Evolutionary conservation across 2,888 invertebrate genomes (phyloP).

Genomic region (Zygothrica quintamaculata): DNA sequence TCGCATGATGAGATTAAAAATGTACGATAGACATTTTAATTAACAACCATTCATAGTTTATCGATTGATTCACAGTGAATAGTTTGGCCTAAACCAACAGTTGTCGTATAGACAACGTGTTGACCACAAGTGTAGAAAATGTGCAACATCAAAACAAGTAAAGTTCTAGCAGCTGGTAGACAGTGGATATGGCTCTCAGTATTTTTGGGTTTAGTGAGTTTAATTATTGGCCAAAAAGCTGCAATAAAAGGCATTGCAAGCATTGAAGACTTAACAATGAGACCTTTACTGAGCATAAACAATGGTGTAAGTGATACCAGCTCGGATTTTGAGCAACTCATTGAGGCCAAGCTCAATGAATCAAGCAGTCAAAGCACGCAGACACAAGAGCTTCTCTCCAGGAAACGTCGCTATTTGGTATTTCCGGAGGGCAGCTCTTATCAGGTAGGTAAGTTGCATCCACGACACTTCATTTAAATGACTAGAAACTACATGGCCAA

Average conservation of each 20-base stretch:
- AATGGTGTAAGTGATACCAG: conserved; percentile 22
- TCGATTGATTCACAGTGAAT: conserved; percentile 9
- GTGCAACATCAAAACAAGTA: conserved; percentile 40
- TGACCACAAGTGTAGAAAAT: conserved; percentile 58
- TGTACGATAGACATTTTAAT: too few species aligned
- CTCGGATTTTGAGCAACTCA: conserved; percentile 55
- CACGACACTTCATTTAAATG: not conserved
- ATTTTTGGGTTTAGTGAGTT: too few species aligned
- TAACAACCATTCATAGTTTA: too few species aligned
- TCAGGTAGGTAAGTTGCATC: conserved; percentile 79
- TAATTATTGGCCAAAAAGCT: conserved; percentile 10
- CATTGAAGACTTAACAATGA: conserved; percentile 39
- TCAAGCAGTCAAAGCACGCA: conserved; percentile 41
- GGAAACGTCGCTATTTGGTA: conserved; percentile 85
- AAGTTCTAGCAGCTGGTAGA: too few species aligned
- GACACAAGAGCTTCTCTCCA: conserved; percentile 78
- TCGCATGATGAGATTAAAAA: too few species aligned
- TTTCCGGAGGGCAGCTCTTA: conserved; percentile 86
- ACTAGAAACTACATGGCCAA: conserved; percentile 38
- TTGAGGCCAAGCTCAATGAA: conserved; percentile 61
- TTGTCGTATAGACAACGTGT: conserved; percentile 60
- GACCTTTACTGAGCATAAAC: conserved; percentile 16
- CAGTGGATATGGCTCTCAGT: conserved; percentile 9
- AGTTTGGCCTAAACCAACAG: conserved; percentile 48
- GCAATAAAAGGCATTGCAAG: conserved; percentile 33